Evolutionary conservation across 2,888 invertebrate species (phyloP).

Genomic region (Drosophila neoperkinsi): DNA sequence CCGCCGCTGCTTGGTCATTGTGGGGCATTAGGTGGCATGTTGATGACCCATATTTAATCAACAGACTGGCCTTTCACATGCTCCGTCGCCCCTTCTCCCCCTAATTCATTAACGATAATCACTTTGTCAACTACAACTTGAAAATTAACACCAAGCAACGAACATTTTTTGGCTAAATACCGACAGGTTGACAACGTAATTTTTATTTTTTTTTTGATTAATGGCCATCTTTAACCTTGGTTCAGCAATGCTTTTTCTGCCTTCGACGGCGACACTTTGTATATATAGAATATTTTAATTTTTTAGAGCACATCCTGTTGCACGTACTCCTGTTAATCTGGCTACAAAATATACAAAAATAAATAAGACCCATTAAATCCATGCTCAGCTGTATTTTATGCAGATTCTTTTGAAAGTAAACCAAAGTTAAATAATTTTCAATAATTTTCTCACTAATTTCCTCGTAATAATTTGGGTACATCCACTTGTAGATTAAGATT

Average conservation of each 20-base stretch:
- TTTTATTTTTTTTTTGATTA: constrained; percentile 61
- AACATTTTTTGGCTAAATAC: constrained; percentile 43
- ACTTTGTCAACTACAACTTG: constrained; percentile 67
- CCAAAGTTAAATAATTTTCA: neutral
- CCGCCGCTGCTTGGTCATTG: constrained; percentile 7
- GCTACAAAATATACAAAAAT: neutral
- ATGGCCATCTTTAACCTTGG: constrained; percentile 46
- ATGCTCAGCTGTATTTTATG: neutral
- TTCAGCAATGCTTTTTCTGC: neutral
- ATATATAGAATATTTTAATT: constrained; percentile 50
- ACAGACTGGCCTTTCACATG: constrained; percentile 16
- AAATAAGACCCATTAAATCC: neutral
- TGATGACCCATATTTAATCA: constrained; percentile 77
- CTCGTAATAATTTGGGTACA: neutral
- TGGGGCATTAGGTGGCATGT: constrained; percentile 31
- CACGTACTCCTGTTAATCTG: constrained; percentile 35
- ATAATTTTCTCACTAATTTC: neutral
- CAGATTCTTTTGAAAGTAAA: neutral
- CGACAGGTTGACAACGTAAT: constrained; percentile 25
- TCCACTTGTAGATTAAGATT: neutral
- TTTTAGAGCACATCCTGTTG: constrained; percentile 69
- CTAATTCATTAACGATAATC: constrained; percentile 56
- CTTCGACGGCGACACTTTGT: constrained; percentile 11
- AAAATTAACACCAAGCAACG: constrained; percentile 27
- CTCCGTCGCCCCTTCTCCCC: neutral